Conservation (phyloP, 2,113 vertebrate species). For the Siniperca knerii region DNA sequence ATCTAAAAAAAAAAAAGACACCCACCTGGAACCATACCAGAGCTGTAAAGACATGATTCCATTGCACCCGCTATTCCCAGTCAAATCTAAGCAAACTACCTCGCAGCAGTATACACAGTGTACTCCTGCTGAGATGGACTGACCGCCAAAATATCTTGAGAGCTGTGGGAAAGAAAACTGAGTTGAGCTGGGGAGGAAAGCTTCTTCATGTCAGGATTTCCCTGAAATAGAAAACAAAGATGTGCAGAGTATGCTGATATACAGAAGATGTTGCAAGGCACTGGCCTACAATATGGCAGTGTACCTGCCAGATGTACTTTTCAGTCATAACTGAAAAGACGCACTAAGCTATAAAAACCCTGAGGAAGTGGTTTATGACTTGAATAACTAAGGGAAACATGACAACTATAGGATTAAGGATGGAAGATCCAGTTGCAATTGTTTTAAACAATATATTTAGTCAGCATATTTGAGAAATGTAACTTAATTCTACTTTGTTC, state of each 20-base stretch:
- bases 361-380: neutral
- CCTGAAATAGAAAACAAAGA: conserved; percentile 24
- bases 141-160: conserved; percentile 31
- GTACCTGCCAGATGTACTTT: neutral
- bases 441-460: neutral
- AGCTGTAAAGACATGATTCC: neutral
- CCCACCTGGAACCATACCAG: neutral
- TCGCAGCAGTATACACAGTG: conserved; percentile 15
- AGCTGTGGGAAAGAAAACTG: conserved; percentile 45
- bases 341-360: neutral
- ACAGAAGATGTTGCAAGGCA: conserved; percentile 6
- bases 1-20: neutral
- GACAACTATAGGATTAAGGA: neutral
- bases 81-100: conserved; percentile 20
- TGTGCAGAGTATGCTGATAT: conserved; percentile 8
- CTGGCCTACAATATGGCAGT: neutral
- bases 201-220: conserved; percentile 36
- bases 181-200: conserved; percentile 29
- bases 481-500: neutral
- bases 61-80: neutral
- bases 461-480: neutral
- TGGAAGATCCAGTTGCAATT: neutral
- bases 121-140: conserved; percentile 27
- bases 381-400: neutral
- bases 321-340: neutral